Evolutionary conservation across 2,113 vertebrate genomes (phyloP), one percentile per base, ranked within the genome.

Genomic region (Leptobrachium ailaonicum): DNA sequence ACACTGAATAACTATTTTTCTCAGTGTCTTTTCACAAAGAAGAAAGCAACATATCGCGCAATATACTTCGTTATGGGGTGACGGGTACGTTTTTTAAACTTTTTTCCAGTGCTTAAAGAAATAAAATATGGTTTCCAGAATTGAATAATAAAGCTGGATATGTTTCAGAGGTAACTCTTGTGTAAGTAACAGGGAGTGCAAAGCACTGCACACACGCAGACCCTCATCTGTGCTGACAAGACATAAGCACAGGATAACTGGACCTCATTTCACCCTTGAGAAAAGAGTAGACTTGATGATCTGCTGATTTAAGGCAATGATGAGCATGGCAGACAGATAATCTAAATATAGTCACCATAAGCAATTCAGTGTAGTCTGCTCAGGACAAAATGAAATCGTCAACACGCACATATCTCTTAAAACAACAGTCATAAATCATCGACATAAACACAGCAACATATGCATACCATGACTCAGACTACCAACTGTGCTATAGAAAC

Each of bases 291-390:
- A 45, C 53, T 43, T 60, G 64, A 73, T 14, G 54, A 80, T 54
- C 6, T 67, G 64, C 43, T 75, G 72, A 75, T 32, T 72, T 20
- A 72, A 64, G 60, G 13, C 32, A 42, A 8, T 12, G 50, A 8
- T 50, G 32, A 50, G 42, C n/a, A 47, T 58, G 54, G 63, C 71
- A 80, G 79, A 81, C 62, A 81, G 47, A 62, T 40, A 64, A 40
- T 62, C 79, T 81, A 81, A 69, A 81, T 69, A 75, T 81, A 81
- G 12, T 20, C 20, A n/a, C 42, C 50, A 73, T 69, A 75, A 81
- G 62, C 9, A 75, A 81, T 62, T 53, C 66, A 40, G 2, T 43
- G 56, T n/a, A 43, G 72, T 69, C 71, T 75, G 66, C 53, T 43
- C 6, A 14, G 66, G 53, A 75, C 66, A 75, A 32, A 75, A 41